Conservation (phyloP, 2,888 invertebrate species). For the Andricus curvator region DNA sequence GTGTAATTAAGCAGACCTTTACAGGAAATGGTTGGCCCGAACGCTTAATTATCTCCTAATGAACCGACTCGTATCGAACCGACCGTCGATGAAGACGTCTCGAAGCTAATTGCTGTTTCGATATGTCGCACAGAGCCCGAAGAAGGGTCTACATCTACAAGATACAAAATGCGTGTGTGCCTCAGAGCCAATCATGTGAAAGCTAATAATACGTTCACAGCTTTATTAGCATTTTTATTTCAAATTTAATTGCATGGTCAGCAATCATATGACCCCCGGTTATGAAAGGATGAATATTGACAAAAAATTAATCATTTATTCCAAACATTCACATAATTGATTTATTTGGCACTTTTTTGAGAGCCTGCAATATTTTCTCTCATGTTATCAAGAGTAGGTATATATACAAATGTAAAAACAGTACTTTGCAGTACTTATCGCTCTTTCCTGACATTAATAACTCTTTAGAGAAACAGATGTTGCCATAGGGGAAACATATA, state of each 20-base stretch:
- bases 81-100: conserved; percentile 69
- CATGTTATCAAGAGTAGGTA: not conserved
- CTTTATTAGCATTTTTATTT: conserved; percentile 33
- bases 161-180: conserved; percentile 5
- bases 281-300: not conserved
- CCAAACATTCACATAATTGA: not conserved
- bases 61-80: conserved; percentile 53
- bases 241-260: not conserved
- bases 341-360: not conserved
- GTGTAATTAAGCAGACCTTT: conserved; percentile 46
- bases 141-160: not conserved
- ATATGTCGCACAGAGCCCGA: conserved; percentile 28
- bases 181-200: conserved; percentile 1
- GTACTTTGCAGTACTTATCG: conserved; percentile 12
- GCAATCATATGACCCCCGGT: not conserved
- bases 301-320: not conserved
- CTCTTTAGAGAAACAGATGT: conserved; percentile 31
- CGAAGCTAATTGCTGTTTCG: conserved; percentile 64
- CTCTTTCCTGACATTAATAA: conserved; percentile 28
- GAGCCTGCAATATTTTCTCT: not conserved
- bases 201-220: conserved; percentile 13
- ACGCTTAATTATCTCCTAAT: conserved; percentile 45
- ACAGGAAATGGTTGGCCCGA: conserved; percentile 28
- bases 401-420: conserved; percentile 6
- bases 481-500: not conserved